Base-by-base conservation (phyloP, 2,113 vertebrate species). In the Gymnobelideus leadbeateri region DNA sequence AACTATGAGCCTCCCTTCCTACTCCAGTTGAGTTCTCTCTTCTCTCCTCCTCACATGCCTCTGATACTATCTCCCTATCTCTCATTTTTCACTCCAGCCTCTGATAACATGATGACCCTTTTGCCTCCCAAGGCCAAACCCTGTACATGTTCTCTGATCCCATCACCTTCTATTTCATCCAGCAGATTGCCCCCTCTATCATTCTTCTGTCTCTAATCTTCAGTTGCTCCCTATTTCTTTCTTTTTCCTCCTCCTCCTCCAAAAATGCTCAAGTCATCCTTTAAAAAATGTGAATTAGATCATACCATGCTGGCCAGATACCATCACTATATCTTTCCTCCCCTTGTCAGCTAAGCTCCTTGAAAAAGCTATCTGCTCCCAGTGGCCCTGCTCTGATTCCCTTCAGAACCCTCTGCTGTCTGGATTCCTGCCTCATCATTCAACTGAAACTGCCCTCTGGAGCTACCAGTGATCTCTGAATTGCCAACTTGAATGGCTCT, bases 141-240 rank as follows among this genome's bases (percentile, higher is more conserved):
- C n/a, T n/a, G 54, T 8, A 0, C 1, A 61, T 52, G 50, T 28
- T 31, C 23, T 90, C 21, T 54, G 37, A 31, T 25, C 21, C 16
- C 19, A 10, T 10, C 5, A 47, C 47, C 19, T 21, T 31, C 49
- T 9, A 25, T 21, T 19, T 8, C 16, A 54, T 92, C 68, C 96
- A 96, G n/a, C 19, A 84, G 68, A 84, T 96, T 94, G 96, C 7
- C 25, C 94, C 97, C 19, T 54, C 26, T 91, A 52, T 49, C 77
- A 0, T 5, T 68, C 93, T 77, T 55, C 94, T 94, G 24, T 0
- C 0, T 84, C 3, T 52, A 0, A 57, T 57, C 16, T 43, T 84
- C 37, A 14, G 3, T 84, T 84, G n/a, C 24, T 51, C 12, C 8
- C 53, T 47, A 26, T 14, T 51, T 61, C 91, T 25, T 92, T 68